Conservation (phyloP, 2,888 invertebrate species). For the Anorthoa munda region DNA sequence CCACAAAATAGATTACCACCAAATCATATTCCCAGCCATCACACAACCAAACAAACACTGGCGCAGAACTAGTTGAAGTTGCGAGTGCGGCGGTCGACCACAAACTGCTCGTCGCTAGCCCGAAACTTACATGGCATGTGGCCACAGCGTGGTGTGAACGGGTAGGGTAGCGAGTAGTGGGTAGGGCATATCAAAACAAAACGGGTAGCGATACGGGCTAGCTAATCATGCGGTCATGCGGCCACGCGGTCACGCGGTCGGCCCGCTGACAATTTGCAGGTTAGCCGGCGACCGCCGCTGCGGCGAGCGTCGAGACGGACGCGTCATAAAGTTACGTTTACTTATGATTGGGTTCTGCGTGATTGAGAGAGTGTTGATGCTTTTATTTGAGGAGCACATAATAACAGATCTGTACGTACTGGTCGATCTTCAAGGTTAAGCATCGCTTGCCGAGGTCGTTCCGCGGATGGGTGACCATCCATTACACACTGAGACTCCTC, state of each 20-base stretch:
- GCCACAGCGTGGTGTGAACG: slow-evolving; percentile 64
- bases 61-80: slow-evolving; percentile 67
- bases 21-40: slow-evolving; percentile 54
- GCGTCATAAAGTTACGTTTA: slow-evolving; percentile 66
- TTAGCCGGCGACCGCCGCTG: slow-evolving; percentile 76
- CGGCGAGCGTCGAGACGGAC: slow-evolving; percentile 59
- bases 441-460: background rate
- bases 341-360: slow-evolving; percentile 51
- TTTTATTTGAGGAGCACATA: background rate
- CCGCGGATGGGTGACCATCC: background rate
- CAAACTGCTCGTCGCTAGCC: slow-evolving; percentile 78
- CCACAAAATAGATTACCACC: slow-evolving; percentile 26
- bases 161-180: slow-evolving; percentile 56
- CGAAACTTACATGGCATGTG: slow-evolving; percentile 76
- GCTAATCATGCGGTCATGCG: slow-evolving; percentile 83
- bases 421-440: background rate
- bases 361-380: background rate
- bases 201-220: slow-evolving; percentile 74
- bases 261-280: slow-evolving; percentile 80
- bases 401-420: background rate
- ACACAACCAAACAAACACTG: slow-evolving; percentile 61
- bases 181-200: slow-evolving; percentile 80
- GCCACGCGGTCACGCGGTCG: slow-evolving; percentile 71
- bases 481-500: background rate
- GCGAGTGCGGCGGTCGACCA: slow-evolving; percentile 72